Base-by-base conservation (phyloP, 2,113 vertebrate genomes). In the Corythornis madagascariensis region DNA sequence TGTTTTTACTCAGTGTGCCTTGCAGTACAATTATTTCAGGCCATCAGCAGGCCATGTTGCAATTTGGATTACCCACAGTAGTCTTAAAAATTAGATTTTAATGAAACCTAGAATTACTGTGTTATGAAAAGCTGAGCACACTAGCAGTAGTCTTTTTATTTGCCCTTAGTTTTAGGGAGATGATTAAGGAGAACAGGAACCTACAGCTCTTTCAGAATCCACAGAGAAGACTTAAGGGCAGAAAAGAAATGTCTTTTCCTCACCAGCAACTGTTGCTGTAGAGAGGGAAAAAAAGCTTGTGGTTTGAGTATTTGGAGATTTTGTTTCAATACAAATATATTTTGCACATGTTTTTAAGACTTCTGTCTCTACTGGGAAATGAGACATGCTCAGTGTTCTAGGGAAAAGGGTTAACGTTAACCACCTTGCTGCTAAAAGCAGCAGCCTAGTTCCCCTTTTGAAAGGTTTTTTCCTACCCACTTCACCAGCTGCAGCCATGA, bases 351-450 rank as follows among this genome's bases (percentile, higher is more conserved):
- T 16, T 22, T 60, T 72, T 61, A 65, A 40, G 52, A 40, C 2
- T 57, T 7, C 55, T 35, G 20, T 29, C 35, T 42, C 25, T 55
- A 45, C 42, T n/a, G 26, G 52, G 26, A 42, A 42, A 16, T 1
- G 18, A 48, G 29, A 8, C 0, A 3, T 6, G 28, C 5, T 50
- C n/a, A 22, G 22, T 3, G 17, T 8, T 16, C 29, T 56, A 56
- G 29, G 40, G 45, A 61, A 38, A 21, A 3, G 9, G 3, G 17
- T 13, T 45, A 70, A 74, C 15, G 1, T 6, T 25, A 43, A 69
- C 31, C 72, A 72, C 40, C 19, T 12, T 28, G 31, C 19, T 61
- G 33, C 31, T 55, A 38, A 64, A 56, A 13, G 2, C 40, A 45
- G 1, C 74, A 65, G 29, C 8, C 1, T 47, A 50, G 5, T 66